Evolutionary conservation across 2,888 invertebrate genomes (phyloP), one percentile per base, ranked within the genome.

Genomic region (Napeogenes inachia): DNA sequence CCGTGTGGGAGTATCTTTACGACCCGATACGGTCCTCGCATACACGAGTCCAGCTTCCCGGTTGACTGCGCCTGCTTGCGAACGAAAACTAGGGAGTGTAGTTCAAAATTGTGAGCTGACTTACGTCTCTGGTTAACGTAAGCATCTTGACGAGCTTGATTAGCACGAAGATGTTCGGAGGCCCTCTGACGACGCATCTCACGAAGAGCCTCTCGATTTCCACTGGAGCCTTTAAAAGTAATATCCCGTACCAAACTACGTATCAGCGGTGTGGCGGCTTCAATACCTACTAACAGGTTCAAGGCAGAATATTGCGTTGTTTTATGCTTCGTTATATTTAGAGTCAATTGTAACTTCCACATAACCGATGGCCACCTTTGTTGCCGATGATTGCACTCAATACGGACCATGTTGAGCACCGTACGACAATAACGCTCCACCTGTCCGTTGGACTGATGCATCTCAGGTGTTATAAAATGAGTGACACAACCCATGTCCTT

Each of bases 381-480:
- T 2, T 54, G 47, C 10, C 53, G 45, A 50, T 64, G 50, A 35
- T 63, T 67, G 13, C 42, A 42, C 54, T 65, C 67, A 8, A 67
- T 57, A n/a, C 58, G 60, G 4, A 66, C 47, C 65, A 69, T 65
- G 47, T 69, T 69, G 2, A 69, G 57, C 8, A 65, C 46, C 2
- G 67, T 67, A 3, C 67, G 62, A 12, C 60, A 57, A 42, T 69
- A 67, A 4, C 65, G 60, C 46, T 69, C 65, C 10, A 65, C 65
- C 50, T 68, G 66, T 38, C 65, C 68, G 42, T 68, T 65, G 10
- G 62, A 56, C 13, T 60, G 62, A 47, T 68, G 68, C 71, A 74
- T 73, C 46, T 69, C 71, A 0, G 72, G 71, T 2, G 72, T 72
- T 12, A 71, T 69, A 13, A 59, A 61, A 54, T 73, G 73, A 0